Evolutionary conservation across 2,113 vertebrate species (phyloP).

Genomic region (Theristicus caerulescens): DNA sequence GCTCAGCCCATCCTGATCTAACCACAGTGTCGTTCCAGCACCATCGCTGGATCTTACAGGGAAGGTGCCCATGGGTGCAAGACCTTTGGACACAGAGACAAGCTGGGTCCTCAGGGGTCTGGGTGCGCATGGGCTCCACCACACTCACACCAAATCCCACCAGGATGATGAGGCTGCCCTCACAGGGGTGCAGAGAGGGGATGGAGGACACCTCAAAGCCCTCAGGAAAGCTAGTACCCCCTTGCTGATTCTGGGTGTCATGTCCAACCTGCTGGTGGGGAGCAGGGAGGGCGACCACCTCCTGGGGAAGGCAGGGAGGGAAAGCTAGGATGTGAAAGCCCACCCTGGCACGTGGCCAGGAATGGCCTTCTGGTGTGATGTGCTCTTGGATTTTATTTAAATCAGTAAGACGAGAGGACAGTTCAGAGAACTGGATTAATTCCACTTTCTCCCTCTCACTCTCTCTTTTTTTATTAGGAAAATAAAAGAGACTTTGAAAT

Average conservation of each 20-base stretch:
- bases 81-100: rapidly evolving
- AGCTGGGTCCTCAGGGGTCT: rapidly evolving
- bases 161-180: neutral
- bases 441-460: conserved; percentile 81
- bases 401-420: conserved; percentile 91
- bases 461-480: conserved; percentile 90
- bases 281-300: neutral
- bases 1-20: neutral
- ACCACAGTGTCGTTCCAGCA: neutral
- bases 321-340: conserved; percentile 76
- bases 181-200: neutral
- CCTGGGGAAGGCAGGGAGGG: neutral
- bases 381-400: conserved; percentile 95
- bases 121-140: rapidly evolving
- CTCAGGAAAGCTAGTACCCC: rapidly evolving
- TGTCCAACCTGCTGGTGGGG: neutral
- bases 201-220: neutral
- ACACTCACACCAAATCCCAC: neutral
- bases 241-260: rapidly evolving
- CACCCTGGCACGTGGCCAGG: conserved; percentile 82
- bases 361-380: conserved; percentile 83
- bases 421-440: conserved; percentile 99
- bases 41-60: rapidly evolving
- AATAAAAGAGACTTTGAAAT: conserved; percentile 99
- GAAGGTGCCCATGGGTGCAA: neutral